Base-by-base conservation (phyloP, 1,140 invertebrate species). In the Trichomalopsis sarcophagae region DNA sequence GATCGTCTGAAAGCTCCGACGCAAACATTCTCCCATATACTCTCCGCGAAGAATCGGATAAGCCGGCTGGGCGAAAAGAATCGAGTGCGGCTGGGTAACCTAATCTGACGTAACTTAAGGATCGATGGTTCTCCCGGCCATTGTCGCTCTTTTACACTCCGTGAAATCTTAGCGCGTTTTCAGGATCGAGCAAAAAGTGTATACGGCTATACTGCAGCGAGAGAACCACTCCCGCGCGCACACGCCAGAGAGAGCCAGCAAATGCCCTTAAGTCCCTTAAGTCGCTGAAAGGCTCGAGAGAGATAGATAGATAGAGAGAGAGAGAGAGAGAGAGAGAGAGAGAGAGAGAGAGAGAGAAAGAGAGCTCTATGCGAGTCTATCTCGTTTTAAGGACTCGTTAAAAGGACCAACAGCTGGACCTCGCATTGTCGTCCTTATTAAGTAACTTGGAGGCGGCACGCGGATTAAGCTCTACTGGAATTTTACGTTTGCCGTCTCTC, bases 321-420 rank as follows among this genome's bases (percentile, higher is more conserved):
- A 27, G 27, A 27, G 27, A 27, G 27, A 27, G 27, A 27, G 27
- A 44, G 27, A 27, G 27, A 27, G 27, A 27, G 27, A 27, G 27
- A 27, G 27, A 27, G 27, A 27, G 27, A 27, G 27, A 27, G 27
- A 27, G 27, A 27, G 27, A 27, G 27, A 27, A 1, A 27, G 27
- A 27, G 27, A 44, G 40, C 40, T n/a, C 21, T 55, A 5, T 6
- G 6, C 55, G 17, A 62, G 55, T n/a, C 55, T 62, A 62, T 69
- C 73, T 68, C 82, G 27, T 71, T 84, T 78, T 50, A 78, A 78
- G 74, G 74, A 69, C 75, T 78, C 75, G 75, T 84, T 84, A 78
- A 78, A 84, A 78, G 82, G 82, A 78, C 82, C 82, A 77, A 77
- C 82, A 78, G 82, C 82, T 83, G 82, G 73, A 83, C 23, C 55